Percentiles rank a stretch among this genome's conserved stretches.
Evolutionary conservation across 2,888 invertebrate species (phyloP).

Genomic region (Leucania comma): DNA sequence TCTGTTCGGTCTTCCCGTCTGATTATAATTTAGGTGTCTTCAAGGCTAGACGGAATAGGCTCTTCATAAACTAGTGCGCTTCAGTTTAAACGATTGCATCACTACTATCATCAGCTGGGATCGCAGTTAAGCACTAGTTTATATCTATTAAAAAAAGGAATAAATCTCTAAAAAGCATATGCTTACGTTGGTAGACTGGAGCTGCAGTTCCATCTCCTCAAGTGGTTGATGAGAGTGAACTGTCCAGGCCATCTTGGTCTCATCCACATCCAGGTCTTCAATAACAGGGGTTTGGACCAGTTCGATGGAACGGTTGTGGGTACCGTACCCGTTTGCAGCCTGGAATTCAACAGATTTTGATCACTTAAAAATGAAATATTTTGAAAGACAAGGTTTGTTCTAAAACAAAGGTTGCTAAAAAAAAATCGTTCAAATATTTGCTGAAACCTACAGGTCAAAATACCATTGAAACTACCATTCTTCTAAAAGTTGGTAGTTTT

Average conservation of each 20-base stretch:
- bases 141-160: no score
- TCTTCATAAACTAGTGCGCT: no score
- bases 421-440: not conserved
- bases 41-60: no score
- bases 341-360: conserved; percentile 63
- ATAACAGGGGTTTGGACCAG: conserved; percentile 82
- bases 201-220: conserved; percentile 75
- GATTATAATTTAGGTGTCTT: no score
- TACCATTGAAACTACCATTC: no score
- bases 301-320: conserved; percentile 81
- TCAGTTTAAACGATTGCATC: no score
- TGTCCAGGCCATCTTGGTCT: conserved; percentile 76
- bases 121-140: no score
- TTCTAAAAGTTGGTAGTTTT: no score
- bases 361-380: not conserved
- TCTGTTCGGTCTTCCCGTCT: no score
- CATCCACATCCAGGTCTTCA: conserved; percentile 74
- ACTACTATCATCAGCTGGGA: no score
- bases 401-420: not conserved
- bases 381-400: not conserved
- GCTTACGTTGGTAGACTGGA: conserved; percentile 70
- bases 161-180: no score
- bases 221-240: conserved; percentile 82
- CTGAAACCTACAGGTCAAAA: not conserved
- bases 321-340: conserved; percentile 81